Base-by-base conservation (phyloP, 2,797 vertebrate species). In the Macropus fuliginosus region DNA sequence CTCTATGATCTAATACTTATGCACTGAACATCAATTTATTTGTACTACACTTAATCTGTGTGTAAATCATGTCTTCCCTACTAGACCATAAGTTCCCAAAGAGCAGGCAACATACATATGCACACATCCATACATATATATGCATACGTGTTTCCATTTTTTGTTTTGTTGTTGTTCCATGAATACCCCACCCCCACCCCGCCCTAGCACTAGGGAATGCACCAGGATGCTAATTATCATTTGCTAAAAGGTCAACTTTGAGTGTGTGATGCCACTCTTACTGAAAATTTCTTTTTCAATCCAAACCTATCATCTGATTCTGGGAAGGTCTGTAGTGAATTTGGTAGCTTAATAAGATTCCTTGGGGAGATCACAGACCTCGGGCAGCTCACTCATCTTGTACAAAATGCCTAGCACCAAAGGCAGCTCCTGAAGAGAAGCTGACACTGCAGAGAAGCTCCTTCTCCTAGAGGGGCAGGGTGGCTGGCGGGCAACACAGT, bases 301-400 rank as follows among this genome's bases (percentile, higher is more conserved):
- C n/a, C 97, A 56, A 95, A 96, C 8, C 18, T 0, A 0, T 1
- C 28, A 90, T 95, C 56, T 31, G 50, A 56, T 96, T 29, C 74
- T 87, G 74, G 74, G 74, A 87, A 87, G 74, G 40, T 87, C 74
- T 87, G 40, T 46, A 81, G 74, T 87, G 50, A 87, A 87, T 46
- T 87, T 9, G 40, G 74, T 94, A 93, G 28, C 34, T 93, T 55
- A 5, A 10, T 54, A 40, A 55, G 18, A 59, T 6, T 91, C 50
- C 74, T 91, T 87, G 89, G 12, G 91, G 34, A 91, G 94, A 57
- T 50, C 31, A 81, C 31, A 66, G 90, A n/a, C n/a, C 66, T 93
- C 66, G 91, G 92, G 92, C 93, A 94, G 56, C 55, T 96, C 94
- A 91, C 13, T 95, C 3, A 12, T 94, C 92, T 91, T 40, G 52